These are phyloP conservation scores for Meliscaeva auricollis DNA, from an alignment of 2,888 invertebrate species.

Conservation along the genomic window DNA sequence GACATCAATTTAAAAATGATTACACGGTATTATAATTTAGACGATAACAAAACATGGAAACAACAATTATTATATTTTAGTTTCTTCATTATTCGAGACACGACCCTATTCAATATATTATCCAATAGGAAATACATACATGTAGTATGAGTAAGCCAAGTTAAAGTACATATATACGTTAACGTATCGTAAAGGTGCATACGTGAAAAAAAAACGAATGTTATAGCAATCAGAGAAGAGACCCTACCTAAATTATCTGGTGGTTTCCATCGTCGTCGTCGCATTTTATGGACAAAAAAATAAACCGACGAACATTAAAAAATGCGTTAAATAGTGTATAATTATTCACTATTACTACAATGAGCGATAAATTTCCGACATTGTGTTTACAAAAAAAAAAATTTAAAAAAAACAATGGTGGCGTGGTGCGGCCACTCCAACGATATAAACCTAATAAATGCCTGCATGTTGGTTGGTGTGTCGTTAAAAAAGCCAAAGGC, in stretches of 20 bases:
- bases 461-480: constrained; percentile 50
- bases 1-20: constrained; percentile 69
- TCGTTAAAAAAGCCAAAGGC: constrained; percentile 59
- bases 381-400: constrained; percentile 45
- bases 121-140: constrained; percentile 39
- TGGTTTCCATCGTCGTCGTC: constrained; percentile 66
- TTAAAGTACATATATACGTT: constrained; percentile 12
- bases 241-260: constrained; percentile 73
- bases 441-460: constrained; percentile 72
- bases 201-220: too few relatives aligned
- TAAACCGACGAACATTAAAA: constrained; percentile 70
- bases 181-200: constrained; percentile 44
- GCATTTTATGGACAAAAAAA: constrained; percentile 71
- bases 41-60: constrained; percentile 71
- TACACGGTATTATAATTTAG: constrained; percentile 69
- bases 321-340: constrained; percentile 76
- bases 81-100: constrained; percentile 60
- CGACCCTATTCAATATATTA: constrained; percentile 30
- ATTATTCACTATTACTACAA: constrained; percentile 76
- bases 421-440: constrained; percentile 4
- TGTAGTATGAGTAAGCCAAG: constrained; percentile 57
- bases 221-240: constrained; percentile 7
- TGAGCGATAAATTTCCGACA: constrained; percentile 74
- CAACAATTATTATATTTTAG: constrained; percentile 53
- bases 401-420: constrained; percentile 20